phyloP scores from a whole-genome alignment of 1,140 invertebrate genomes.

The Holcopasites calliopsidis region DNA sequence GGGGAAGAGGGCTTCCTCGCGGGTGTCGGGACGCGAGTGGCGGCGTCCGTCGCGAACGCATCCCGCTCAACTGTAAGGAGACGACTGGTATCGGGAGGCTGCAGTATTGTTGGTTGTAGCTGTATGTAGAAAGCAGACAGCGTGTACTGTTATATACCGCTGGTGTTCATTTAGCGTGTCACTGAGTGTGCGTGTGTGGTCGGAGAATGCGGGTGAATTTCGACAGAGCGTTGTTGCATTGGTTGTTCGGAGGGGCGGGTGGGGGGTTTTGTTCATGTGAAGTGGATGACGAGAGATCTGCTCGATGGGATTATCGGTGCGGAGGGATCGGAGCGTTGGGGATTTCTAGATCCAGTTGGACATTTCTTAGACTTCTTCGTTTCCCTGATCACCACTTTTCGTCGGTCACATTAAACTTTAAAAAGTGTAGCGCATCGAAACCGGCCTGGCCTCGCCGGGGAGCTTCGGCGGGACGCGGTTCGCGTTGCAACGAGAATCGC shows the following conservation, averaged over 20 bases:
- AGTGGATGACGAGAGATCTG: slow-evolving; percentile 39
- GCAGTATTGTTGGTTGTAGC: slow-evolving; percentile 68
- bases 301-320: slow-evolving; percentile 40
- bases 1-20: slow-evolving; percentile 3
- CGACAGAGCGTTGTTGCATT: slow-evolving; percentile 36
- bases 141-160: slow-evolving; percentile 53
- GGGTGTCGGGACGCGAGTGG: neutral
- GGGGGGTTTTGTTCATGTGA: slow-evolving; percentile 16
- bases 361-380: slow-evolving; percentile 13
- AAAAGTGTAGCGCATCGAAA: slow-evolving; percentile 48
- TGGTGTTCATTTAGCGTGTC: slow-evolving; percentile 54
- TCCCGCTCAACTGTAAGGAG: slow-evolving; percentile 73
- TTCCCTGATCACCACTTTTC: slow-evolving; percentile 48
- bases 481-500: neutral
- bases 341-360: slow-evolving; percentile 33
- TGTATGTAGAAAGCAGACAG: slow-evolving; percentile 65
- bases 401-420: slow-evolving; percentile 47
- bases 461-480: neutral
- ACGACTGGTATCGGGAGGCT: slow-evolving; percentile 78
- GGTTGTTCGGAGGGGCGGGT: slow-evolving; percentile 43
- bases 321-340: slow-evolving; percentile 51
- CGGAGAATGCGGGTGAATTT: slow-evolving; percentile 43
- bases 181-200: slow-evolving; percentile 59
- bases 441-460: slow-evolving; percentile 5
- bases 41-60: slow-evolving; percentile 24